Conservation (phyloP, 2,113 vertebrate species). For the Conger conger region DNA sequence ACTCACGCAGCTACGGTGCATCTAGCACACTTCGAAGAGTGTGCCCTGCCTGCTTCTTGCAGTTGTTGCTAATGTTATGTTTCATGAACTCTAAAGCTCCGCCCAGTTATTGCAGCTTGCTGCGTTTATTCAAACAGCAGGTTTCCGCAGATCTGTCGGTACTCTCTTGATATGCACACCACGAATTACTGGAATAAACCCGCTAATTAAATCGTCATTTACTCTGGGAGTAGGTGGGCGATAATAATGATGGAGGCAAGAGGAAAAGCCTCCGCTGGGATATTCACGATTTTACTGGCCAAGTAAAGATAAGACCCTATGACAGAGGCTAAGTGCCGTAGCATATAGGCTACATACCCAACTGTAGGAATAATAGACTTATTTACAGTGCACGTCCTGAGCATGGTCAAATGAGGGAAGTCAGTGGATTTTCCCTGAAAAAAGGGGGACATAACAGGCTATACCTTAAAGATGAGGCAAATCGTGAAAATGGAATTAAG, state of each 20-base stretch:
- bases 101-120: slow-evolving; percentile 24
- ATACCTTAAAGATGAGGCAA: neutral
- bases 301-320: neutral
- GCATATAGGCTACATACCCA: neutral
- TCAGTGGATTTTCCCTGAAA: neutral
- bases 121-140: slow-evolving; percentile 26
- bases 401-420: neutral
- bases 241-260: neutral
- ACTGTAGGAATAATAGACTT: neutral
- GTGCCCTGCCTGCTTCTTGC: slow-evolving; percentile 18
- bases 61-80: slow-evolving; percentile 22
- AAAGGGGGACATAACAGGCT: neutral
- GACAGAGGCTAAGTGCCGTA: no score
- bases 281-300: neutral
- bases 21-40: slow-evolving; percentile 34
- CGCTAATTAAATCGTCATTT: neutral
- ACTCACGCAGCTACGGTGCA: slow-evolving; percentile 34
- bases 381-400: neutral
- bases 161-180: neutral
- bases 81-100: slow-evolving; percentile 46
- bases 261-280: neutral
- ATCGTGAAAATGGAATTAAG: neutral
- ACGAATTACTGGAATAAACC: neutral
- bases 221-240: neutral
- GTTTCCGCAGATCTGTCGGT: slow-evolving; percentile 26